Conservation (phyloP, 2,797 vertebrate species). For the Propithecus perrieri region DNA sequence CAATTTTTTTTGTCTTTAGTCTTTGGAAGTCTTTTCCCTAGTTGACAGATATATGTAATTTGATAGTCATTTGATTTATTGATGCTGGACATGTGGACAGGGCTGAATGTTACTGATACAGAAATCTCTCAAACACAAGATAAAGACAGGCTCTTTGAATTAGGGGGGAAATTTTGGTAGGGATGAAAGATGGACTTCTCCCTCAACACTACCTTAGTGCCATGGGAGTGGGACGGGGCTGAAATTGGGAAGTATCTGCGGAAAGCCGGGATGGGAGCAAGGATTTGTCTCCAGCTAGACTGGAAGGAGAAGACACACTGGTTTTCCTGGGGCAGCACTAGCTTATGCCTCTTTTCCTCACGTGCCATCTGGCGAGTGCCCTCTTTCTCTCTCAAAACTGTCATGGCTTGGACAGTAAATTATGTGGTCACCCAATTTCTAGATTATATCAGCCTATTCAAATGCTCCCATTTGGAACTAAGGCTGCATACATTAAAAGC, state of each 20-base stretch:
- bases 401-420: neutral
- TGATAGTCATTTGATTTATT: conserved; percentile 45
- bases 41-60: neutral
- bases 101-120: neutral
- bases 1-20: conserved; percentile 17
- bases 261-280: neutral
- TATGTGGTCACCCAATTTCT: neutral
- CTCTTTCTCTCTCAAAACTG: neutral
- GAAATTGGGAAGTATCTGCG: neutral
- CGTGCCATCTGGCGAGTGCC: neutral
- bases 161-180: neutral
- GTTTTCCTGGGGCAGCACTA: neutral
- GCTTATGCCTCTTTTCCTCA: neutral
- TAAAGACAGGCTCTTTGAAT: neutral
- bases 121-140: conserved; percentile 43
- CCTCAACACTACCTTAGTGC: neutral
- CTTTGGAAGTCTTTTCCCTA: conserved; percentile 36
- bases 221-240: neutral
- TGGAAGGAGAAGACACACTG: neutral
- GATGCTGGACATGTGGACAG: neutral
- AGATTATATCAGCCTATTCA: neutral
- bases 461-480: neutral
- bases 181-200: neutral
- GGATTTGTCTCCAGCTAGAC: neutral
- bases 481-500: neutral